phyloP scores from a whole-genome alignment of 2,113 vertebrate species.

The Muntiacus muntjak region DNA sequence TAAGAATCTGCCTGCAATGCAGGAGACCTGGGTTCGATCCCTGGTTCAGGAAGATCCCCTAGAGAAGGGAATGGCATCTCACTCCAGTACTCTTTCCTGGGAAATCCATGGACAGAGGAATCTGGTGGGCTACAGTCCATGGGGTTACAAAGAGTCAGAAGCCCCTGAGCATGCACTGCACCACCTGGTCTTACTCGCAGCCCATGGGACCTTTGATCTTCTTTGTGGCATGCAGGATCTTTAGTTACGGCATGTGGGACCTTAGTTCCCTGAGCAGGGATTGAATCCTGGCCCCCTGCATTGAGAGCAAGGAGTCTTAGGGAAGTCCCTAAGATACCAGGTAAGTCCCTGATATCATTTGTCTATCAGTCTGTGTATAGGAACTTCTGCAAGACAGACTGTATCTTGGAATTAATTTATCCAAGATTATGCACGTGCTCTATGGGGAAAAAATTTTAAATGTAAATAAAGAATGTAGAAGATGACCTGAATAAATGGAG shows the following conservation, averaged over 20 bases:
- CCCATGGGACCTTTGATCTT: neutral
- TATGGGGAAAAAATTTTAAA: neutral
- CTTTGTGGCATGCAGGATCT: neutral
- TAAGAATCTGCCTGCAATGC: neutral
- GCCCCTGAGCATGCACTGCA: neutral
- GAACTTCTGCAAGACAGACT: neutral
- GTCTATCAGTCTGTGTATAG: neutral
- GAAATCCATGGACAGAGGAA: neutral
- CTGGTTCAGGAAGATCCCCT: neutral
- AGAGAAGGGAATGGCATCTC: neutral
- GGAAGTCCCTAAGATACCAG: neutral
- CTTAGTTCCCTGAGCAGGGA: neutral
- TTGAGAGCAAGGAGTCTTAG: neutral
- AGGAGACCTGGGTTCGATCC: neutral
- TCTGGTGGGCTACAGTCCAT: neutral
- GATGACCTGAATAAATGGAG: neutral
- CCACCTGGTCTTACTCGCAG: accelerated
- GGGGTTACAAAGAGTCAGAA: neutral
- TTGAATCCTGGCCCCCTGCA: neutral
- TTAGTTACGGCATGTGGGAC: neutral
- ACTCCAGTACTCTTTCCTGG: neutral
- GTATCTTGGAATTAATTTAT: neutral
- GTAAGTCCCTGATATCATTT: neutral
- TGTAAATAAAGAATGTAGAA: neutral
- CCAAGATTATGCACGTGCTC: neutral